Evolutionary conservation across 2,113 vertebrate species (phyloP), one percentile per base, ranked within the genome.

Genomic region (Phainopepla nitens): DNA sequence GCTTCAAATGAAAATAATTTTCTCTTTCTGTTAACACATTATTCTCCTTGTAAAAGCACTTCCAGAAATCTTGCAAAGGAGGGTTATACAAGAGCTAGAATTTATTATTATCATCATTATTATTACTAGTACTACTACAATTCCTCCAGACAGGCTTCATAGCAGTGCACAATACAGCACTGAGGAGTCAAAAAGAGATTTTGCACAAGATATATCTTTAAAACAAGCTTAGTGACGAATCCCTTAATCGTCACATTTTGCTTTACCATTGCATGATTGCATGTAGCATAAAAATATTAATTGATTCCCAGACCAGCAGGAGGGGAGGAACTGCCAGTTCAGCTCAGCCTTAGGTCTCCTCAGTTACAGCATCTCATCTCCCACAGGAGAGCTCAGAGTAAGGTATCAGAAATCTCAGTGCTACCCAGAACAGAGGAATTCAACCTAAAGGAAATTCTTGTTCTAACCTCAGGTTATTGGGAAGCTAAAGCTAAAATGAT

Each of bases 221-320:
- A 93, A 94, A 84, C 22, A 64, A 81, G 44, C 60, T 71, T 27
- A 41, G 39, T 49, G 64, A 60, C 87, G 47, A 85, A 89, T 62
- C 39, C 83, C 22, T 53, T 42, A 71, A 56, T 65, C 0, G 1
- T 25, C 82, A 79, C 20, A 39, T 90, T 95, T 86, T 79, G 57
- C 57, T 88, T 90, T 75, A 58, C 68, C 29, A 13, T 18, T 64
- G 33, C 73, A 70, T 13, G 42, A 64, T 6, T 84, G 54, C 49
- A 94, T 0, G 0, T 21, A 71, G 49, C 60, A 68, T 18, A 62
- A 60, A 83, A 81, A 66, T 42, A 90, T 54, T 56, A 87, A 91
- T 94, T 92, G 76, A 87, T 87, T 81, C 87, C 66, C 53, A 87
- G 53, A 79, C 23, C 81, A 93, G 83, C 78, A 87, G 73, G 57